phyloP scores from a whole-genome alignment of 2,113 vertebrate species.

The Oostethus manadensis region DNA sequence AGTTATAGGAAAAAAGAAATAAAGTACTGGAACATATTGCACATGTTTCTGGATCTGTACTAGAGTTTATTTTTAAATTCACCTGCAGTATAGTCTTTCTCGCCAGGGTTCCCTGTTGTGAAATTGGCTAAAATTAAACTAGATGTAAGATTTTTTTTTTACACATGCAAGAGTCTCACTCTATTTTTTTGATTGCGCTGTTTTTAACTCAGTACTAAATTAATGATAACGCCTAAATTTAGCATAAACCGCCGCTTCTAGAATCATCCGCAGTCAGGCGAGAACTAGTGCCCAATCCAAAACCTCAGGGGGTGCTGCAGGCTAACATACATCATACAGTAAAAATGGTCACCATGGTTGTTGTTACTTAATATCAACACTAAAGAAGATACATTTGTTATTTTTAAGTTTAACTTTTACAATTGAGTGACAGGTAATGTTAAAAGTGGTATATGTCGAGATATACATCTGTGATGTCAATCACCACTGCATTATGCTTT shows the following conservation, averaged over 20 bases:
- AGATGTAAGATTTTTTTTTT: slow-evolving; percentile 31
- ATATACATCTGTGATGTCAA: too few relatives aligned
- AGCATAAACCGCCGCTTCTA: not conserved
- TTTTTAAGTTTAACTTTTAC: too few relatives aligned
- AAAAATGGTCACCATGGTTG: too few relatives aligned
- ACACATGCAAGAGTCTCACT: slow-evolving; percentile 2
- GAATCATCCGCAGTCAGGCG: not conserved
- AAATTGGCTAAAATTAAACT: slow-evolving; percentile 27
- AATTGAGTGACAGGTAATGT: too few relatives aligned
- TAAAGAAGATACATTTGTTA: too few relatives aligned
- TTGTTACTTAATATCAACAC: too few relatives aligned
- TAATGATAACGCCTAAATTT: slow-evolving; percentile 7
- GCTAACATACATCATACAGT: too few relatives aligned
- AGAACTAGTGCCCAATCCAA: not conserved
- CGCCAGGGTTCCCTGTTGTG: slow-evolving; percentile 32
- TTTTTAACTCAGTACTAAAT: slow-evolving; percentile 12
- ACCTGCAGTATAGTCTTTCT: slow-evolving; percentile 31
- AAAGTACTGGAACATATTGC: not conserved
- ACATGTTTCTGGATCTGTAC: slow-evolving; percentile 13
- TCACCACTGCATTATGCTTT: too few relatives aligned
- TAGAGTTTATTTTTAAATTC: slow-evolving; percentile 19
- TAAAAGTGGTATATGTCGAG: too few relatives aligned
- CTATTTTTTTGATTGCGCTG: not conserved
- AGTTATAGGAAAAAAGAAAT: not conserved
- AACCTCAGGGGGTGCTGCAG: not conserved